Evolutionary conservation across 1,140 invertebrate species (phyloP), one percentile per base, ranked within the genome.

Genomic region (Drosophila sproati): DNA sequence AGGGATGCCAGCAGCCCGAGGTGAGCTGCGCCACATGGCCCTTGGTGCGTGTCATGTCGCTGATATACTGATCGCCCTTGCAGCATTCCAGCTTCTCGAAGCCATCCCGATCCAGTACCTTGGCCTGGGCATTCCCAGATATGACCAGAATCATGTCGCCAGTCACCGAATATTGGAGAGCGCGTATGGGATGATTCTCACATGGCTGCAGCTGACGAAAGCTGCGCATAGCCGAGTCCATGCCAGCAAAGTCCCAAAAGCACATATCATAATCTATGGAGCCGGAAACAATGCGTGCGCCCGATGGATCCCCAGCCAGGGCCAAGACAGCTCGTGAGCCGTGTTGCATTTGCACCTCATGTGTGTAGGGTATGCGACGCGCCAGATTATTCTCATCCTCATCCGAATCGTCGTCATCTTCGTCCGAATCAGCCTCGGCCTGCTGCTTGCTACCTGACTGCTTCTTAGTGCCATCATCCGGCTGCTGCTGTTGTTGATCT

Each of bases 181-280:
- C 95, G 82, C 96, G 96, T 39, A 99, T 98, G 0, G 98, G 97
- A 93, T 99, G 98, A 91, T 98, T 98, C 92, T 99, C 98, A 93
- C 97, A 98, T 0, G 98, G 98, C 76, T 96, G 95, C 5, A 99
- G 93, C 0, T 96, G 97, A n/a, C 98, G 94, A 91, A 99, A 99
- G 74, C 97, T 97, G 57, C 96, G 95, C 93, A 99, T 94, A 0
- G 96, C 95, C 0, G 96, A 95, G 93, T 99, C 98, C 98, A 99
- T 99, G 5, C 98, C 98, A 64, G 97, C 96, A 94, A 99, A 99
- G 93, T 99, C 98, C 98, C 98, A 99, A 76, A 99, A 97, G 66
- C 96, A 96, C 0, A 99, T 96, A 78, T 99, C 98, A 93, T 99
- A 99, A 91, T 99, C 98, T 31, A 98, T 95, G 4, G 96, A 97